Base-by-base conservation (phyloP, 2,113 vertebrate genomes). In the Macheiramphus alcinus region DNA sequence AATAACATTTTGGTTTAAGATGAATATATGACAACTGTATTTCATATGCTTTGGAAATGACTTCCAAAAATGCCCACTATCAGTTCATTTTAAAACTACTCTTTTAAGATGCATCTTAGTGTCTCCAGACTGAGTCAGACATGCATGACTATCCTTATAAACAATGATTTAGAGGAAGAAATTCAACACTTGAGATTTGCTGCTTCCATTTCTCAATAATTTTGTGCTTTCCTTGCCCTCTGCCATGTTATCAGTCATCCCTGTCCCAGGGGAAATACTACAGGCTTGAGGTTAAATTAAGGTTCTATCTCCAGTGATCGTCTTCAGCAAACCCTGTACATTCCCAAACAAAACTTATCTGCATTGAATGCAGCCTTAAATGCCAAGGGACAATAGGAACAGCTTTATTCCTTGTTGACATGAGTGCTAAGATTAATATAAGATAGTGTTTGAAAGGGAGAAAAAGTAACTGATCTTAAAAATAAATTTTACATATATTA, bases 251-350 rank as follows among this genome's bases (percentile, higher is more conserved):
- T 98, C 97, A 96, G 98, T 97, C 96, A 98, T 97, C 93, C 23
- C 0, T 47, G 48, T 96, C 97, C 85, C 95, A 68, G 65, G 95
- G 97, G 98, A 98, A 97, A 97, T 96, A 95, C 91, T 96, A 79
- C 92, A 95, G 95, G 86, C 93, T 93, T 80, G 94, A 96, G 96
- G 98, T 98, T 98, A 98, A 98, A 98, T 98, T 98, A 98, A 97
- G 97, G 95, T 96, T 92, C 95, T 97, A 88, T 97, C 96, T 95
- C 93, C 55, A 94, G 96, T 91, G 96, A 98, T 97, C 94, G 96
- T 98, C 96, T 98, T 94, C 97, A 92, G 93, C 92, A 97, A 97
- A 91, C 74, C 62, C 78, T 95, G 50, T 93, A 68, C 8, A 1
- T 95, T 96, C 90, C 94, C 95, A 97, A 97, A 97, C 94, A 97